A percentile compares a stretch with the other conserved stretches of the same genome.
phyloP scores from a whole-genome alignment of 2,888 invertebrate species.

The Drosophila sordidula region DNA sequence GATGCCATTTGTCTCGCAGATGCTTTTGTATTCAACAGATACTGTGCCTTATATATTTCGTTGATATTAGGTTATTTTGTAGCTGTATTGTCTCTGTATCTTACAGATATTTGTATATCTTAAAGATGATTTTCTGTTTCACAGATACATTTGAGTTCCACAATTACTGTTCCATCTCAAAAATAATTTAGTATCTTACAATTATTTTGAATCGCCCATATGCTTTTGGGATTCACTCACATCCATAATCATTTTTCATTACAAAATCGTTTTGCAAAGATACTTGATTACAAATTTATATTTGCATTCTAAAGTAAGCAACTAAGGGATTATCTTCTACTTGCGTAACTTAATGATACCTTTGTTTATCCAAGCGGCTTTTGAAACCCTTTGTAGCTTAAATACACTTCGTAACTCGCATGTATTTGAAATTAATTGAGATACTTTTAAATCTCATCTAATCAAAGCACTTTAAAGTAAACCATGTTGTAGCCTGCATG shows the following conservation, averaged over 20 bases:
- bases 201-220: background rate
- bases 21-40: too few relatives aligned
- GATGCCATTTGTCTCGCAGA: too few relatives aligned
- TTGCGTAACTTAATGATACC: background rate
- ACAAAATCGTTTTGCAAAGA: background rate
- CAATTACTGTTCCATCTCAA: background rate
- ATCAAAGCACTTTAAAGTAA: background rate
- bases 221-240: background rate
- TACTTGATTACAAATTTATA: background rate
- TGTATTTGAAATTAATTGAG: background rate
- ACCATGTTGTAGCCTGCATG: background rate
- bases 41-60: background rate
- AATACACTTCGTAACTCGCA: background rate
- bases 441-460: background rate
- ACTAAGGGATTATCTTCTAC: background rate
- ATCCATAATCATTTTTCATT: too few relatives aligned
- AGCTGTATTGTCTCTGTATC: background rate
- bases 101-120: background rate
- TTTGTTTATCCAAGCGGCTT: background rate
- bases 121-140: too few relatives aligned
- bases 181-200: background rate
- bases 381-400: background rate
- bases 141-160: too few relatives aligned
- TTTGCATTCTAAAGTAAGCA: too few relatives aligned
- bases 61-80: too few relatives aligned